Evolutionary conservation across 2,113 vertebrate genomes (phyloP), one percentile per base, ranked within the genome.

Genomic region (Muntiacus reevesi): DNA sequence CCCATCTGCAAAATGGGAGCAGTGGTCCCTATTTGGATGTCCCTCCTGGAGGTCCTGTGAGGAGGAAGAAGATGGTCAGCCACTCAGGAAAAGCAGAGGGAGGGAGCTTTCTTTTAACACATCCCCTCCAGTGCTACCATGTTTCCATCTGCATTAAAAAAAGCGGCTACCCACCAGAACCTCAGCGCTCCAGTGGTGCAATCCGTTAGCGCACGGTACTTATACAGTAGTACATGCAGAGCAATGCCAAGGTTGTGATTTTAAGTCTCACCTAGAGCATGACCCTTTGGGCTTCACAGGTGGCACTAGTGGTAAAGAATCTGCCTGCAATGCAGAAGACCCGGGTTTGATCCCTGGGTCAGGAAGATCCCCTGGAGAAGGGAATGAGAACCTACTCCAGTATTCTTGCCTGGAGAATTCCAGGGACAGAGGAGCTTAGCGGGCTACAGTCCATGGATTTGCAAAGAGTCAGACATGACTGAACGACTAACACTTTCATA

Each of bases 191-290:
- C 36, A 40, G 19, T 0, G 10, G n/a, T 74, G 67, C 36, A 74
- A 40, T 40, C 67, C 1, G 0, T 74, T 23, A 40, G n/a, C 0
- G 0, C 67, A 74, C 5, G 19, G 36, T 74, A 40, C 36, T 40
- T 40, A 74, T 1, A 25, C 10, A 74, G 67, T 5, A 74, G 67
- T 40, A 74, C 21, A 40, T 74, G 67, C n/a, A 74, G 67, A 74
- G 36, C 67, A 40, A 74, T 40, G 67, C 67, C 0, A 5, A 40
- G 36, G n/a, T 13, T 74, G 21, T 74, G 36, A 74, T 40, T 40
- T 40, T 40, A 40, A 74, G n/a, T 40, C 10, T 74, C 36, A 23
- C 67, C 67, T 74, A 74, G 19, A 36, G 67, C 36, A 74, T 25
- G 19, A 74, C 19, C 19, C 67, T 74, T 74, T 74, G 67, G n/a